These are phyloP conservation scores for Cyrtonyx montezumae DNA, from an alignment of 2,113 vertebrate genomes.

Conservation along the genomic window DNA sequence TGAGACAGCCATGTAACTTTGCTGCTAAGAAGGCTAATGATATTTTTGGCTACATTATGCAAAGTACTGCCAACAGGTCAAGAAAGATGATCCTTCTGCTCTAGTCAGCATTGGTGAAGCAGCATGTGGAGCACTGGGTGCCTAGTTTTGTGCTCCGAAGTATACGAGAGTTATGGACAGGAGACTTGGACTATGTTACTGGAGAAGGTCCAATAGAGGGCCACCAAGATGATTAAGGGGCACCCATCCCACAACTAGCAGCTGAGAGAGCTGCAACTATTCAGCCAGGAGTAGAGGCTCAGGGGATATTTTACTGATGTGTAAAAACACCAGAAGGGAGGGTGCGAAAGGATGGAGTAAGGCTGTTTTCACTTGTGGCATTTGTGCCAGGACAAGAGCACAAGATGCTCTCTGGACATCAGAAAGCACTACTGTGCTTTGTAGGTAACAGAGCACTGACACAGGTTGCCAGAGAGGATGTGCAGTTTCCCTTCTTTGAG, in stretches of 20 bases:
- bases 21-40: background rate
- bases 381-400: background rate
- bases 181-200: too few relatives aligned
- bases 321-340: background rate
- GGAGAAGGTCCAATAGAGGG: too few relatives aligned
- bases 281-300: too few relatives aligned
- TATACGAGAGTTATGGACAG: too few relatives aligned
- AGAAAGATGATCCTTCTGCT: background rate
- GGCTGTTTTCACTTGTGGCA: background rate
- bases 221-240: too few relatives aligned
- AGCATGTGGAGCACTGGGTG: background rate
- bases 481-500: background rate
- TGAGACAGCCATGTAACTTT: background rate
- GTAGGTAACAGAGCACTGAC: too few relatives aligned
- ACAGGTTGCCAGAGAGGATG: background rate
- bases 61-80: background rate
- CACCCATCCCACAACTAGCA: too few relatives aligned
- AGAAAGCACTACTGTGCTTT: too few relatives aligned
- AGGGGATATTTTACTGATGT: too few relatives aligned
- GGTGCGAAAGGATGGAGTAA: background rate
- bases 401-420: too few relatives aligned
- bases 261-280: too few relatives aligned
- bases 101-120: background rate
- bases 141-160: background rate
- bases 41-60: background rate